A percentile compares a stretch with the other conserved stretches of the same genome.
Conservation (phyloP, 2,888 invertebrate genomes). For the Rapana venosa region DNA sequence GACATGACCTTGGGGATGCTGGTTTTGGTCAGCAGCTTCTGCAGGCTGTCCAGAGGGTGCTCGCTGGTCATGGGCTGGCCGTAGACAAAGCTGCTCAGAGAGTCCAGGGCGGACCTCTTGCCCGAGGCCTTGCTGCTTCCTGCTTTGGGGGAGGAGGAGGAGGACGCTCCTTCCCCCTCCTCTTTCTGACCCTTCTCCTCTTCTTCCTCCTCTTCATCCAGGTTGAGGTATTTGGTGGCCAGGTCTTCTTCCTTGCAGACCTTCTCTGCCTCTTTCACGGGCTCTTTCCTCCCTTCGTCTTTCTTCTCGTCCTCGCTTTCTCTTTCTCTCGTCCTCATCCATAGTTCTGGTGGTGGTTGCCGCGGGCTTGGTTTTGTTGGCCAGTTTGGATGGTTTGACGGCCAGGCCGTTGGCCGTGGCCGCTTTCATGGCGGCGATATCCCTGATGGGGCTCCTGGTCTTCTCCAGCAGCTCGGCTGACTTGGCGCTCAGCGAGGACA, state of each 20-base stretch:
- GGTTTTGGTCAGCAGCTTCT: slow-evolving; percentile 96
- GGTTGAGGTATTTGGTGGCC: slow-evolving; percentile 38
- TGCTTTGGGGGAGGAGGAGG: not conserved
- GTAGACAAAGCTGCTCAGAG: slow-evolving; percentile 76
- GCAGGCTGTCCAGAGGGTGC: slow-evolving; percentile 95
- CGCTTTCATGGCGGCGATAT: not conserved
- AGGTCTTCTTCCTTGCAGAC: slow-evolving; percentile 26
- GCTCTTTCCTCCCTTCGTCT: not conserved
- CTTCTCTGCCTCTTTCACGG: not conserved
- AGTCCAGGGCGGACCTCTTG: slow-evolving; percentile 71
- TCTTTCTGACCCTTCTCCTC: not conserved
- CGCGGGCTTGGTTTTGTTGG: not conserved
- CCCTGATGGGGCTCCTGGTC: slow-evolving; percentile 11
- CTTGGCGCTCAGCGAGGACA: slow-evolving; percentile 38
- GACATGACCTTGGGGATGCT: slow-evolving; percentile 81
- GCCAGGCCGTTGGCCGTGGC: not conserved
- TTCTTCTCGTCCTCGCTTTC: slow-evolving; percentile 28
- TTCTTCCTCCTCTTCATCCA: slow-evolving; percentile 24
- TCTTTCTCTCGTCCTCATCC: not conserved
- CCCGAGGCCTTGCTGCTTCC: not conserved
- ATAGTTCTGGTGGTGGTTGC: not conserved
- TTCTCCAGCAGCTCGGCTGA: slow-evolving; percentile 39
- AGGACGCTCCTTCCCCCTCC: not conserved
- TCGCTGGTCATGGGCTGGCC: slow-evolving; percentile 79
- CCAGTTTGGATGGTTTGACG: not conserved